Conservation (phyloP, 1,140 invertebrate genomes). For the Drosophila chauvacae region DNA sequence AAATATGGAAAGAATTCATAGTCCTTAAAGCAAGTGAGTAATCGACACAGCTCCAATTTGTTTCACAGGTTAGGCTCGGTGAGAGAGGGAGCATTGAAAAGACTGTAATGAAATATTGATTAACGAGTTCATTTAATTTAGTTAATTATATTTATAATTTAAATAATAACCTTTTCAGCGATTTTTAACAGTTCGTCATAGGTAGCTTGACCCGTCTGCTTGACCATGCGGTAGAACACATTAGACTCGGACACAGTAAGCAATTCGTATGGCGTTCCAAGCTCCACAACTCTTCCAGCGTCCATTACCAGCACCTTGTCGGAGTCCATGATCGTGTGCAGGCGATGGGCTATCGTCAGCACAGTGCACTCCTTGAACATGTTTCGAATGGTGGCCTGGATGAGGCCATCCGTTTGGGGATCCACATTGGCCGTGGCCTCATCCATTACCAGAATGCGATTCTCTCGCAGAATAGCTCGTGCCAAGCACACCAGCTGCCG, state of each 20-base stretch:
- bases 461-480: constrained; percentile 92
- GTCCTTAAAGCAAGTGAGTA: too few species aligned
- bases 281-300: constrained; percentile 86
- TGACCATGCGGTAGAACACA: constrained; percentile 88
- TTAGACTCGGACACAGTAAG: constrained; percentile 80
- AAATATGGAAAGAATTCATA: too few species aligned
- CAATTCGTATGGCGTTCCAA: constrained; percentile 86
- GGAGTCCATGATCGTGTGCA: constrained; percentile 87
- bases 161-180: constrained; percentile 85
- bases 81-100: background rate
- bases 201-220: constrained; percentile 88
- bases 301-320: constrained; percentile 87
- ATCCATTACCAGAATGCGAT: constrained; percentile 90
- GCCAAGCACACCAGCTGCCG: constrained; percentile 92
- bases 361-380: too few species aligned
- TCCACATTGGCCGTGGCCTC: constrained; percentile 91
- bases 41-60: background rate
- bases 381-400: too few species aligned
- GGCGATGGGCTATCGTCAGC: too few species aligned
- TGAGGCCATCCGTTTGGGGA: constrained; percentile 87
- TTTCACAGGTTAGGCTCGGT: background rate
- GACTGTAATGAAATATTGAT: background rate
- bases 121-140: background rate
- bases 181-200: constrained; percentile 86
- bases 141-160: background rate